phyloP scores from a whole-genome alignment of 2,113 vertebrate genomes.

The Cinclus mexicanus region DNA sequence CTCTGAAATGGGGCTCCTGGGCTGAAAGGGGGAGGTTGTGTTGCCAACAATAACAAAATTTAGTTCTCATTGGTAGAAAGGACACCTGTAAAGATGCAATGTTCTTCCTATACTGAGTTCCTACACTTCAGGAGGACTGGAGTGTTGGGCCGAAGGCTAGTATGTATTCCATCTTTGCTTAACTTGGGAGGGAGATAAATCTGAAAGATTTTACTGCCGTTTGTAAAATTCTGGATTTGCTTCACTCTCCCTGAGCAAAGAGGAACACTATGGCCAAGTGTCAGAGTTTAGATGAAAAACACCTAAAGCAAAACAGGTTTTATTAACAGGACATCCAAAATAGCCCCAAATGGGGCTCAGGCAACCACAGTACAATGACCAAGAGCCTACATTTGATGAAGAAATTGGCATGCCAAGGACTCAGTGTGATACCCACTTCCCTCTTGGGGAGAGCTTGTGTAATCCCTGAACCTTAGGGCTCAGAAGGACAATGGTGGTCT shows the following conservation, averaged over 20 bases:
- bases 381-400: background rate
- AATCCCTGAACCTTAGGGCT: background rate
- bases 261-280: background rate
- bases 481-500: background rate
- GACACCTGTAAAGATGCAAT: background rate
- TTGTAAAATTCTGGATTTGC: background rate
- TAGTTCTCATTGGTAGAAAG: background rate
- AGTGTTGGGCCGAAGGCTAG: background rate
- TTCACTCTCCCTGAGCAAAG: background rate
- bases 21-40: background rate
- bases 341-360: background rate
- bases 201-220: background rate
- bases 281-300: background rate
- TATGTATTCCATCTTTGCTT: background rate
- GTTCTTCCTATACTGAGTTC: background rate
- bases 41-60: background rate
- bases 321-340: background rate
- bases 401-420: background rate
- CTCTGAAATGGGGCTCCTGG: background rate
- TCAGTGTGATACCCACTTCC: background rate
- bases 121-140: background rate
- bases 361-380: background rate
- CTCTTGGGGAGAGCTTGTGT: background rate
- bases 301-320: background rate
- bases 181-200: background rate